Base-by-base conservation (phyloP, 2,888 invertebrate species). In the Macaria liturata region DNA sequence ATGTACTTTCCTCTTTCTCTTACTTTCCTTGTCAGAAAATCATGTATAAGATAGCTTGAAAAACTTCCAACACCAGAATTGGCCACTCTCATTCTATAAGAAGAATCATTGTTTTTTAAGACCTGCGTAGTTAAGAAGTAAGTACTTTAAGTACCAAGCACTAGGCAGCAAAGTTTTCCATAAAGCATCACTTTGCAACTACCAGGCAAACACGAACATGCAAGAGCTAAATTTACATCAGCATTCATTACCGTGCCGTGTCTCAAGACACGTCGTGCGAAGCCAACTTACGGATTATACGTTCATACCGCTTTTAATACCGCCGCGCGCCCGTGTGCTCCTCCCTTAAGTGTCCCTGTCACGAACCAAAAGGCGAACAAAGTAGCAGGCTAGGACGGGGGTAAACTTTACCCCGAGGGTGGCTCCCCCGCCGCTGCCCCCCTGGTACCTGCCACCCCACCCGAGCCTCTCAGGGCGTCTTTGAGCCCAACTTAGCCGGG, bases 281-380 rank as follows among this genome's bases (percentile, higher is more conserved):
- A 39, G 50, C 54, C 49, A 57, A 61, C 57, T 54, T 50, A 48
- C 57, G 65, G 81, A 81, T 82, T 81, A 81, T 77, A 73, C 74
- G 75, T 74, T 42, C 42, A n/a, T 42, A 42, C 42, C 42, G 42
- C 42, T 42, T 79, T 79, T 82, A 81, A 86, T 81, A 82, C 81
- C 78, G 81, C 78, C 69, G 52, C 43, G 59, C 66, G 81, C 70
- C 78, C 74, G 81, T 86, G 83, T 86, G 83, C 76, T 76, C 80
- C 88, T 89, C 90, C 90, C 90, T 88, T 86, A 91, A 91, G 91
- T 91, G 90, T 87, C 84, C 78, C 84, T 85, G 90, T 88, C 90
- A 88, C 84, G 82, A 84, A 81, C 83, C 90, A 87, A 89, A 89
- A 89, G 89, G 88, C 90, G 89, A 85, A 86, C 89, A 86, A 88